A percentile compares a stretch with the other conserved stretches of the same genome.
Conservation (phyloP, 2,888 invertebrate species). For the Camponotus fellah region DNA sequence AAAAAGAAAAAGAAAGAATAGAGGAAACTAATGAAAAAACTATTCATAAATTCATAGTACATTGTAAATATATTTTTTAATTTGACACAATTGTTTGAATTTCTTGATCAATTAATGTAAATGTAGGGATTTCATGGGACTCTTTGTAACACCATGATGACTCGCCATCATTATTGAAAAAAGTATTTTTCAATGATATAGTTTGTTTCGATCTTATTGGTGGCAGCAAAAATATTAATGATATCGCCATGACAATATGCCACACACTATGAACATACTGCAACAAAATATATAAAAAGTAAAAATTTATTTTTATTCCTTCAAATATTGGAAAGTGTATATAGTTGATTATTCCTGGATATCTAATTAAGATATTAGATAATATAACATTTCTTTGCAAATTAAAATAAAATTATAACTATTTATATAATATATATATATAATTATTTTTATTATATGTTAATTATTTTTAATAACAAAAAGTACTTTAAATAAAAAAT, state of each 20-base stretch:
- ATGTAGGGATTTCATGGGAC: constrained; percentile 76
- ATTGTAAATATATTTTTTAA: background rate
- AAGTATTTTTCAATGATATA: constrained; percentile 65
- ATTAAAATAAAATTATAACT: background rate
- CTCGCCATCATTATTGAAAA: constrained; percentile 70
- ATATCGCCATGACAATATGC: constrained; percentile 88
- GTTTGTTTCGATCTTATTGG: constrained; percentile 65
- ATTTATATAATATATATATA: background rate
- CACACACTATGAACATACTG: constrained; percentile 89
- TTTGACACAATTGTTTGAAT: background rate
- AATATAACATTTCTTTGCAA: background rate
- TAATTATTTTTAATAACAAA: background rate
- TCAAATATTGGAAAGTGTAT: background rate
- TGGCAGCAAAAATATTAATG: constrained; percentile 88
- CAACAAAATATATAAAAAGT: constrained; percentile 59
- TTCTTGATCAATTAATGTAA: constrained; percentile 72
- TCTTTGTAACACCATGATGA: constrained; percentile 75
- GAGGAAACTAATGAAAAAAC: background rate
- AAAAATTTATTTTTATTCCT: background rate
- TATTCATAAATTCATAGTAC: background rate
- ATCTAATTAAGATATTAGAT: background rate
- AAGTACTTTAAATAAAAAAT: background rate
- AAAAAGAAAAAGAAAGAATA: background rate
- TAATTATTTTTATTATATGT: background rate
- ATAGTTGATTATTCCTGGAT: background rate